phyloP scores from a whole-genome alignment of 2,797 vertebrate genomes.

The Chromobotia macracanthus region DNA sequence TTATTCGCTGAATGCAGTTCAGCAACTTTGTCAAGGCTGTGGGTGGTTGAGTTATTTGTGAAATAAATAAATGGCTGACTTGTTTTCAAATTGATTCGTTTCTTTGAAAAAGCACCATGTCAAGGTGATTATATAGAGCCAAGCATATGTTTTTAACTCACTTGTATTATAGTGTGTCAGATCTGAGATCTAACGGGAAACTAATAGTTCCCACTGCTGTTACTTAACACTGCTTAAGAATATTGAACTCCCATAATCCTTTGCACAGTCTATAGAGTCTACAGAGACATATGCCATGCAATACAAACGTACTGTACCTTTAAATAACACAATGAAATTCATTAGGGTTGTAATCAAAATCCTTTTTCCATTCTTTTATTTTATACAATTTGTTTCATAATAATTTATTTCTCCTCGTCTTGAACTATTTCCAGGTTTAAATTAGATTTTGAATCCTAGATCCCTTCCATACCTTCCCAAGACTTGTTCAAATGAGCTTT shows the following conservation, averaged over 20 bases:
- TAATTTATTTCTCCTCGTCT: too few species aligned
- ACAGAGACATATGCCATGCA: too few species aligned
- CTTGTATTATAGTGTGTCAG: background rate
- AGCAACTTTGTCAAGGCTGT: background rate
- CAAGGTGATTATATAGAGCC: background rate
- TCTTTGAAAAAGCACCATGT: background rate
- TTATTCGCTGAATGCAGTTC: background rate
- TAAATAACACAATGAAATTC: too few species aligned
- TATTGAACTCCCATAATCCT: background rate
- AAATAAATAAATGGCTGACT: constrained; percentile 5
- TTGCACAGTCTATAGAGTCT: background rate
- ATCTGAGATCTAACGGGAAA: background rate
- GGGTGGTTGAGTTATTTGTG: background rate
- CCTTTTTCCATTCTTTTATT: too few species aligned
- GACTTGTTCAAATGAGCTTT: background rate
- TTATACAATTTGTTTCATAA: too few species aligned
- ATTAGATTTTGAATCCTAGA: too few species aligned
- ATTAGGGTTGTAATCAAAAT: too few species aligned
- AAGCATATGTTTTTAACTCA: background rate
- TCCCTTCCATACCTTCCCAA: background rate
- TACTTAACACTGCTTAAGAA: background rate
- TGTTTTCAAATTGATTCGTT: background rate
- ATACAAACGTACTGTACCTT: too few species aligned
- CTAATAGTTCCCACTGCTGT: background rate
- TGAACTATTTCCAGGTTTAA: too few species aligned